Conservation (phyloP, 1,140 invertebrate species). For the Cepaea nemoralis region DNA sequence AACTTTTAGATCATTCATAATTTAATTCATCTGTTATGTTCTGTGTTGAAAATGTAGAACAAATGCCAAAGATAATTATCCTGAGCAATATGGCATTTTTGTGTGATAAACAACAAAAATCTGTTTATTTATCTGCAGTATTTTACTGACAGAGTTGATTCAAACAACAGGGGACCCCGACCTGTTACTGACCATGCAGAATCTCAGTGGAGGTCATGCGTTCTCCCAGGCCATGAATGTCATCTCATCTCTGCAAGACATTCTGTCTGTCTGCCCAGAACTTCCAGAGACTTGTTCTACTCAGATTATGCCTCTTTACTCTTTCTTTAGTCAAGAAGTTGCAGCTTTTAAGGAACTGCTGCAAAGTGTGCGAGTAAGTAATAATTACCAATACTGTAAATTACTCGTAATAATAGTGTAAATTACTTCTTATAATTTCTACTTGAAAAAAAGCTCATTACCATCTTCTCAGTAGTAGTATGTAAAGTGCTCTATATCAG, state of each 20-base stretch:
- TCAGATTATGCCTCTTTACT: constrained; percentile 62
- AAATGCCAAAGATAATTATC: too few species aligned
- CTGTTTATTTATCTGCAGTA: constrained; percentile 49
- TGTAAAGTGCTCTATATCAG: too few species aligned
- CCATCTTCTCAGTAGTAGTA: too few species aligned
- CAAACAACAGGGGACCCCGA: constrained; percentile 66
- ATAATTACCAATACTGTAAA: not conserved
- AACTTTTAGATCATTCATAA: too few species aligned
- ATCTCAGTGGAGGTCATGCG: constrained; percentile 32
- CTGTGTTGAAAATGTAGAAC: too few species aligned
- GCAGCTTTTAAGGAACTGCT: constrained; percentile 55
- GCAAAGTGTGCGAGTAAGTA: constrained; percentile 21
- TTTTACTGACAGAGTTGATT: constrained; percentile 60
- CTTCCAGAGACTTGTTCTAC: constrained; percentile 58
- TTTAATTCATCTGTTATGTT: too few species aligned
- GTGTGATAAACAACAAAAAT: not conserved
- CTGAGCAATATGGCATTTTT: too few species aligned
- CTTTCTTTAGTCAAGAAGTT: constrained; percentile 63
- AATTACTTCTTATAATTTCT: too few species aligned
- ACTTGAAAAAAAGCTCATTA: too few species aligned
- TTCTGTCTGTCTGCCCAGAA: constrained; percentile 53
- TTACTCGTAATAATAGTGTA: too few species aligned
- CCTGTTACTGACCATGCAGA: constrained; percentile 50
- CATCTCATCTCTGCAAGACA: constrained; percentile 47
- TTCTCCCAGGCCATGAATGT: constrained; percentile 44